Evolutionary conservation across 2,888 invertebrate genomes (phyloP).

Genomic region (Volucella bombylans): DNA sequence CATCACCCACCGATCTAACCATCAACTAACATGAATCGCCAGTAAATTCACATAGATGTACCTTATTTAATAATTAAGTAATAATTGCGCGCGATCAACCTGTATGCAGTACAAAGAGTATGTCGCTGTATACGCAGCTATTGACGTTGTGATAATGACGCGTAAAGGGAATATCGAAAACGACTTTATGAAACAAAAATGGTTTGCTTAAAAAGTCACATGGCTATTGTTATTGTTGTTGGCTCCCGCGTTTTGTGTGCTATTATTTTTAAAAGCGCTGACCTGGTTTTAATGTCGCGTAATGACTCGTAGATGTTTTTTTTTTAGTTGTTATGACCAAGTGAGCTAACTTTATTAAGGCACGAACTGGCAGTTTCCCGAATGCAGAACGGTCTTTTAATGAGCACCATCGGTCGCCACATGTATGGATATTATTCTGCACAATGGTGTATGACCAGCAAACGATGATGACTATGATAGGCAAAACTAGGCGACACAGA

Average conservation of each 20-base stretch:
- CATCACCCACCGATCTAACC: constrained; percentile 63
- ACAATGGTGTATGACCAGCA: constrained; percentile 62
- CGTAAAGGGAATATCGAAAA: constrained; percentile 37
- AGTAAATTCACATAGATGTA: constrained; percentile 49
- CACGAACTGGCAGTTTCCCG: constrained; percentile 64
- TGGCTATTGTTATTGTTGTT: constrained; percentile 40
- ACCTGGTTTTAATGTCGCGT: constrained; percentile 68
- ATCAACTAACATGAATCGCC: constrained; percentile 42
- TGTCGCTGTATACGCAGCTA: constrained; percentile 31
- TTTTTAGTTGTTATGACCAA: not conserved
- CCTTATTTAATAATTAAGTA: constrained; percentile 68
- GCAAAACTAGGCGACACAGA: constrained; percentile 43
- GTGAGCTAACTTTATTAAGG: constrained; percentile 40
- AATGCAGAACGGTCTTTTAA: constrained; percentile 63
- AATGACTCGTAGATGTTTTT: constrained; percentile 51
- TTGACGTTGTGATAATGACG: not conserved
- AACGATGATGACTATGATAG: constrained; percentile 30
- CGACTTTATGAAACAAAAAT: constrained; percentile 42
- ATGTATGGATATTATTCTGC: constrained; percentile 52
- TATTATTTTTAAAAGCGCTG: constrained; percentile 69
- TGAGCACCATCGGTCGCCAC: constrained; percentile 25
- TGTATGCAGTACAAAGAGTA: constrained; percentile 32
- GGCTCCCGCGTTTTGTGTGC: constrained; percentile 54
- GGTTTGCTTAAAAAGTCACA: constrained; percentile 52
- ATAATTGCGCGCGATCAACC: constrained; percentile 61